Evolutionary conservation across 2,113 vertebrate species (phyloP).

Genomic region (Motacilla tschutschensis): DNA sequence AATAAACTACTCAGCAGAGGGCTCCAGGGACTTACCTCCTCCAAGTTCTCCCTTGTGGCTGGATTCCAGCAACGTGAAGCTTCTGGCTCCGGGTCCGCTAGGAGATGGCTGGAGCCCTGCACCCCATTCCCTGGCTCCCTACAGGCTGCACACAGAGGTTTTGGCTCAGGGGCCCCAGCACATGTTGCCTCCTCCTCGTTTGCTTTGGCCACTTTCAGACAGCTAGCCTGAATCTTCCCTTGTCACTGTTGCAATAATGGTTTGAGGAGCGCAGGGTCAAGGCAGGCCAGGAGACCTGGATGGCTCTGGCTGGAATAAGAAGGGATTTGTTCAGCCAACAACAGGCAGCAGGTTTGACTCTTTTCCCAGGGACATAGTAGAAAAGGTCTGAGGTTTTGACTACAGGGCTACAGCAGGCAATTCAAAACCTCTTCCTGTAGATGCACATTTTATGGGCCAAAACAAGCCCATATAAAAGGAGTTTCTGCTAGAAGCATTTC

Average conservation of each 20-base stretch:
- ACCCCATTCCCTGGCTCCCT: not conserved
- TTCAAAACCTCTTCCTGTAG: not conserved
- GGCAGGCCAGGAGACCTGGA: constrained; percentile 30
- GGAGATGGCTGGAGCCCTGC: not conserved
- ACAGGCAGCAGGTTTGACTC: constrained; percentile 13
- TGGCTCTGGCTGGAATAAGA: constrained; percentile 10
- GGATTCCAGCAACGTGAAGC: not conserved
- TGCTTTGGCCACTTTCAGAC: not conserved
- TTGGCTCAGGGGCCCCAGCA: not conserved
- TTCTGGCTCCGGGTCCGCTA: not conserved
- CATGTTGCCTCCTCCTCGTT: not conserved
- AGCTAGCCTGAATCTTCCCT: constrained; percentile 13
- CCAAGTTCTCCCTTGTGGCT: not conserved
- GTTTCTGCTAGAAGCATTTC: not conserved
- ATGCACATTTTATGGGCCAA: constrained; percentile 1
- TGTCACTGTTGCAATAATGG: not conserved
- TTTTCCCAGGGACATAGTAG: not conserved
- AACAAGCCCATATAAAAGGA: constrained; percentile 1
- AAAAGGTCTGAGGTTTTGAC: constrained; percentile 28
- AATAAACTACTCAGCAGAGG: constrained; percentile 38
- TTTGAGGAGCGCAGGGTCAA: not conserved
- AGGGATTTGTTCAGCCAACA: not conserved
- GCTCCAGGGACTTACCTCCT: constrained; percentile 6
- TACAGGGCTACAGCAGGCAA: not conserved
- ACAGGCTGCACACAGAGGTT: not conserved